A percentile compares a stretch with the other conserved stretches of the same genome.
These are phyloP conservation scores for Neopelma chrysocephalum DNA, from an alignment of 2,797 vertebrate genomes.

Conservation along the genomic window DNA sequence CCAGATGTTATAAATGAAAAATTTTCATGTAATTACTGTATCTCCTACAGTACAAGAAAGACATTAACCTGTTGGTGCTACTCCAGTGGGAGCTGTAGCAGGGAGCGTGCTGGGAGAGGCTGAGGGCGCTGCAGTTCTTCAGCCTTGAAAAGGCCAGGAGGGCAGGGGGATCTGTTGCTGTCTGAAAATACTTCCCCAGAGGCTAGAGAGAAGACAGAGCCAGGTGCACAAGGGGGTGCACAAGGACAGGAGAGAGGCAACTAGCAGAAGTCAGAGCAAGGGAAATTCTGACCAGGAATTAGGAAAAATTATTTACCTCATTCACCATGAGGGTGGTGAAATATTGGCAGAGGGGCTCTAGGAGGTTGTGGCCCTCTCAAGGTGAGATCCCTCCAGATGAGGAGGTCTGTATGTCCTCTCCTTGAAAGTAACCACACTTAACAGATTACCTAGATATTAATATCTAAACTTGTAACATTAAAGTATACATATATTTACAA, in stretches of 20 bases:
- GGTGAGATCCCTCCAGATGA: neutral
- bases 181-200: neutral
- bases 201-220: neutral
- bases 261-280: neutral
- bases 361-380: neutral
- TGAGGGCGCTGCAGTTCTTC: neutral
- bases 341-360: neutral
- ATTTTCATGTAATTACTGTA: neutral
- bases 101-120: neutral
- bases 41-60: neutral
- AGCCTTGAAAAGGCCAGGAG: neutral
- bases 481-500: neutral
- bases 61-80: neutral
- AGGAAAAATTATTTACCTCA: neutral
- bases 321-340: neutral
- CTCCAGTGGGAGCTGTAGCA: neutral
- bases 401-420: neutral
- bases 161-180: neutral
- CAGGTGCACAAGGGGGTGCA: neutral
- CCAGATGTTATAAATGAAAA: neutral
- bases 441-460: neutral
- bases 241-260: neutral
- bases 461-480: neutral
- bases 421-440: neutral
- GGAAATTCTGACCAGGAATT: neutral